Base-by-base conservation (phyloP, 2,888 invertebrate genomes). In the Chalcosyrphus nemorum region DNA sequence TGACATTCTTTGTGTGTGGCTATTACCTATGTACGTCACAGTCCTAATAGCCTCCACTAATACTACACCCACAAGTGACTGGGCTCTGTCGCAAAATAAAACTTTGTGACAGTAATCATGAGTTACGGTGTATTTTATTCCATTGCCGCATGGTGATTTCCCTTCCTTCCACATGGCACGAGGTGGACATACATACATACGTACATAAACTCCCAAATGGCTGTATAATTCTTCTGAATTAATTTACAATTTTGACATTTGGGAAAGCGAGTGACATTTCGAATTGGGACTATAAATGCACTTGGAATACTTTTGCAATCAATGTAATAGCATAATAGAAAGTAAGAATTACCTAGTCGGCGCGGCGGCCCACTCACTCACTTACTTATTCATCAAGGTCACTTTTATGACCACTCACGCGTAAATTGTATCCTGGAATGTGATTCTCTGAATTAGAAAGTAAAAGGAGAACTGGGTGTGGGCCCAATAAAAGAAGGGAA, bases 91-190 rank as follows among this genome's bases (percentile, higher is more conserved):
- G 13, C 32, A 57, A 45, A 71, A 38, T 54, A 41, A 19, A 38
- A 32, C 35, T 52, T 50, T 61, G 19, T 71, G 41, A 57, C 50
- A 75, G 57, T 66, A 66, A 66, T 65, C 75, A 66, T 59, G 66
- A 66, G 57, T 66, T 75, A 59, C 50, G 50, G 29, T 52, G 47
- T 56, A 56, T 65, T 65, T 65, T 63, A 56, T 65, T 27, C 24
- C 27, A 21, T 45, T 54, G 29, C 29, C 19, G 24, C 45, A 24
- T 52, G 32, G 56, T 52, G 24, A 43, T n/a, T 56, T 38, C 32
- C 65, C 21, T 32, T 54, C 17, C 61, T 1, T 45, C 43, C 35
- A 63, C 74, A 71, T 47, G 24, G 7, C 29, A 19, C 0, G 9
- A 24, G 7, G n/a, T 21, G 17, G 15, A 52, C n/a, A n/a, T n/a